Evolutionary conservation across 2,113 vertebrate genomes (phyloP), one percentile per base, ranked within the genome.

Genomic region (Misgurnus mizolepis): DNA sequence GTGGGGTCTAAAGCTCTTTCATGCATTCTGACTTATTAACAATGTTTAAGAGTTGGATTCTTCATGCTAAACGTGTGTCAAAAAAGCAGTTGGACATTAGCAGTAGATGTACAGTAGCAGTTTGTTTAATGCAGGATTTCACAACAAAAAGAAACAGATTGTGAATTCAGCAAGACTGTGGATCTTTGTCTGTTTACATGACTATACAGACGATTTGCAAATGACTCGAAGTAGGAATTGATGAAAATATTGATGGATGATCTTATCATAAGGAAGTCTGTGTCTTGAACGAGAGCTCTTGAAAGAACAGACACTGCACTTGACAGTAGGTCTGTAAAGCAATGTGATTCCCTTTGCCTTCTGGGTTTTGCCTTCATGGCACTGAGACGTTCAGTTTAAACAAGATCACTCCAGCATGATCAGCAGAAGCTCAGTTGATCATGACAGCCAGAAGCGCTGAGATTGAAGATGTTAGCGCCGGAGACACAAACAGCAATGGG

Each of bases 381-480:
- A 41, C 7, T 64, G 43, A 75, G 58, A 61, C 47, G 14, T 61
- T 75, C 49, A 22, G 60, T 75, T 15, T 75, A 49, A 64, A 64
- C 58, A 47, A 75, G 22, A 64, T 64, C 58, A 75, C 12, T 62
- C 72, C 58, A 64, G 73, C 5, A 2, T 49, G 73, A 64, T 64
- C 43, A 64, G 60, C 15, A 18, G 43, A 75, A 75, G 0, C 15
- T 62, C 58, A 61, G 58, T 49, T 75, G 74, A 41, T 66, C 47
- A n/a, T 66, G 74, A 75, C 41, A 75, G 71, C 12, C 18, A 75
- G 72, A 75, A 61, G 58, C 15, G 47, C 18, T 76, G 62, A 77
- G 40, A 55, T 53, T 53, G 47, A 67, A 77, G 53, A 41, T 75
- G 73, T 75, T 49, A 47, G 22, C 62, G 22, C 22, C 22, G 39